Percentiles rank a stretch among this genome's conserved stretches.
Evolutionary conservation across 2,888 invertebrate species (phyloP).

Genomic region (Andrena bicolor): DNA sequence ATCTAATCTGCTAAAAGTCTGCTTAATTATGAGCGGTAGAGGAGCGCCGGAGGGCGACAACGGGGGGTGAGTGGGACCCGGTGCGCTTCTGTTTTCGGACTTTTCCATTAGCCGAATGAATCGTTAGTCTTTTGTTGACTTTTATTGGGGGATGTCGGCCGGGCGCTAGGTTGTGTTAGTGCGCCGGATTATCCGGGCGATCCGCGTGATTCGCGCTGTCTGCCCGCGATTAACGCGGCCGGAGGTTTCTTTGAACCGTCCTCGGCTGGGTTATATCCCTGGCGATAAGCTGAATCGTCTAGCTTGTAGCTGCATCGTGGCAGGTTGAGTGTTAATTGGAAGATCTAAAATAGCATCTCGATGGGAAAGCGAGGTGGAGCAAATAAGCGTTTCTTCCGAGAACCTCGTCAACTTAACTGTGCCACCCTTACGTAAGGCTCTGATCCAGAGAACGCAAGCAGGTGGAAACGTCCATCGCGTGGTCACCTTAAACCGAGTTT

Average conservation of each 20-base stretch:
- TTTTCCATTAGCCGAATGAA: constrained; percentile 85
- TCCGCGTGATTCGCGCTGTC: constrained; percentile 55
- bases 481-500: constrained; percentile 4
- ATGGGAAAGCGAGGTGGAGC: too few species aligned
- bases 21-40: constrained; percentile 84
- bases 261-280: not conserved
- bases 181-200: constrained; percentile 32
- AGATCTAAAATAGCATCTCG: too few species aligned
- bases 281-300: not conserved
- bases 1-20: constrained; percentile 85
- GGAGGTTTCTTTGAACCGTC: not conserved
- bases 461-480: not conserved
- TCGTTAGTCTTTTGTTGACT: constrained; percentile 85
- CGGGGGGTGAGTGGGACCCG: constrained; percentile 47
- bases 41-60: constrained; percentile 51
- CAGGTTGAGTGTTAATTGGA: not conserved
- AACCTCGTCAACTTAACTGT: too few species aligned
- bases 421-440: not conserved
- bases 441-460: not conserved
- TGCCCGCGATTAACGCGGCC: constrained; percentile 71
- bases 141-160: constrained; percentile 83
- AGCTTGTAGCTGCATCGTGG: not conserved
- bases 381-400: too few species aligned
- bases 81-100: constrained; percentile 84
- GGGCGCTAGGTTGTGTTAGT: constrained; percentile 52